Evolutionary conservation across 2,113 vertebrate genomes (phyloP).

Genomic region (Crotalus helleri): DNA sequence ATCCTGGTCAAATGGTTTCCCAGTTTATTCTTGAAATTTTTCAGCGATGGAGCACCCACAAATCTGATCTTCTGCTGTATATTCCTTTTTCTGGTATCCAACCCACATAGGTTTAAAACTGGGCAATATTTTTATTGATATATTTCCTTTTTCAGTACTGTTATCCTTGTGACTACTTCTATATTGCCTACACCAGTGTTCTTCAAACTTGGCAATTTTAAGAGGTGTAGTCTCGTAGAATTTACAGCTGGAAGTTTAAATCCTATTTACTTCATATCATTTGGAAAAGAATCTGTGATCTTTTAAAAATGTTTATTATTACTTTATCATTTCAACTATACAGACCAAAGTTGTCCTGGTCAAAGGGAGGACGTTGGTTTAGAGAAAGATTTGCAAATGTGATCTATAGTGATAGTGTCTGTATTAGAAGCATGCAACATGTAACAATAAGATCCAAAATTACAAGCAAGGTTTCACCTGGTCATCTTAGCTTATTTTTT

Average conservation of each 20-base stretch:
- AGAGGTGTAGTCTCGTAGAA: background rate
- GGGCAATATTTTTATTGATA: background rate
- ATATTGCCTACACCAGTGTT: background rate
- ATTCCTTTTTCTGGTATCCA: background rate
- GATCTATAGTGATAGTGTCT: fast-evolving
- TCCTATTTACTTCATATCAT: background rate
- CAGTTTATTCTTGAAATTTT: background rate
- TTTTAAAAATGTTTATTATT: background rate
- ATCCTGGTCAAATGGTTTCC: background rate
- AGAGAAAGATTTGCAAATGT: background rate
- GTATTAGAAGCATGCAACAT: background rate
- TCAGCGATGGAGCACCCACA: background rate
- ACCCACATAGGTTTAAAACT: background rate
- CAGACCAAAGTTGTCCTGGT: background rate
- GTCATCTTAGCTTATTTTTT: fast-evolving
- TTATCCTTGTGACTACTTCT: background rate
- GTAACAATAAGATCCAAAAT: background rate
- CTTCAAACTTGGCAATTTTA: background rate
- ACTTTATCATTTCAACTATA: background rate
- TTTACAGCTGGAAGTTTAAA: background rate
- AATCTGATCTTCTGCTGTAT: background rate
- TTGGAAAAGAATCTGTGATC: background rate
- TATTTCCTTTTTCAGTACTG: background rate
- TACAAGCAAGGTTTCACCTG: background rate
- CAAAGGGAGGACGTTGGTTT: background rate